A percentile compares a stretch with the other conserved stretches of the same genome.
phyloP scores from a whole-genome alignment of 2,113 vertebrate species.

The Actinemys pallida region DNA sequence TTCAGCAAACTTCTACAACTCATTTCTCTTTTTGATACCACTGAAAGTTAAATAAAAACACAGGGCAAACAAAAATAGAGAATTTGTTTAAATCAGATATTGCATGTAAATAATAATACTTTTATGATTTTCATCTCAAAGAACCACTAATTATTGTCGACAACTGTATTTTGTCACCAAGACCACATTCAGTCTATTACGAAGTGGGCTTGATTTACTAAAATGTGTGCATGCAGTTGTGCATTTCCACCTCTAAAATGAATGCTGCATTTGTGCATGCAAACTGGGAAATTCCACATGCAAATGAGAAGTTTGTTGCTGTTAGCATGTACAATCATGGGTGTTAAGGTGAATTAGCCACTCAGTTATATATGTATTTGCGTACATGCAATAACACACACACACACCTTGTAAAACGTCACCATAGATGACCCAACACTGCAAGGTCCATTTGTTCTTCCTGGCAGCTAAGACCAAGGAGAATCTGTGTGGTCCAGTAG shows the following conservation, averaged over 20 bases:
- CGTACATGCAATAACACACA: background rate
- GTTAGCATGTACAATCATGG: fast-evolving
- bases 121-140: background rate
- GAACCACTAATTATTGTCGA: fast-evolving
- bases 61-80: background rate
- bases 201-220: background rate
- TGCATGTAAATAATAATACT: background rate
- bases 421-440: background rate
- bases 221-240: background rate
- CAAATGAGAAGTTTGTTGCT: fast-evolving
- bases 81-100: background rate
- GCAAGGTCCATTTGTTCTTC: background rate
- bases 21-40: background rate
- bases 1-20: background rate
- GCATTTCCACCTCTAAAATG: background rate
- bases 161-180: background rate
- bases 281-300: background rate
- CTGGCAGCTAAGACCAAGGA: background rate
- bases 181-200: background rate
- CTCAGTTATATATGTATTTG: background rate
- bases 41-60: background rate
- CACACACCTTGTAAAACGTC: background rate
- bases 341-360: background rate
- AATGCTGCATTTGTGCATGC: background rate
- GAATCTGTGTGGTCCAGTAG: background rate